Evolutionary conservation across 2,113 vertebrate species (phyloP).

Genomic region (Patagioenas fasciata): DNA sequence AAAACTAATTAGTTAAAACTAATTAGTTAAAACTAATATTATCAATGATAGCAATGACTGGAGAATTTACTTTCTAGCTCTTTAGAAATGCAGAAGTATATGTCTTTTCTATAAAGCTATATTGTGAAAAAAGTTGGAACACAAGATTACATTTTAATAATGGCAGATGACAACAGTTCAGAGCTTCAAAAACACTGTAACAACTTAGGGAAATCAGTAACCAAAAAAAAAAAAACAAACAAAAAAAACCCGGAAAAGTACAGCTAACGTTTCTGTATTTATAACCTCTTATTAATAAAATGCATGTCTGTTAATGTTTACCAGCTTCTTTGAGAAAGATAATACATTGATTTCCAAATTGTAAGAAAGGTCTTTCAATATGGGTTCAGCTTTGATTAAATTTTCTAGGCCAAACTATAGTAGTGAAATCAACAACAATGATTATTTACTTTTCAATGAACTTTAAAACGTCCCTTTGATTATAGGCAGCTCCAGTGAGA

Average conservation of each 20-base stretch:
- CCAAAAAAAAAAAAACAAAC: rapidly evolving
- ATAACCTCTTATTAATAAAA: neutral
- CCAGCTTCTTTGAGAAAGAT: neutral
- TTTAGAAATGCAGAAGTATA: neutral
- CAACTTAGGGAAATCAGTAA: neutral
- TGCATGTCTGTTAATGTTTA: neutral
- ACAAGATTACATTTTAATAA: neutral
- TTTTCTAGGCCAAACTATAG: neutral
- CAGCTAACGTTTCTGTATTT: neutral
- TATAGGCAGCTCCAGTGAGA: neutral
- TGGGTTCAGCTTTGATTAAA: neutral
- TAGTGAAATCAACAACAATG: neutral
- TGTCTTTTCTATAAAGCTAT: neutral
- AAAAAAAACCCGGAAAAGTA: neutral
- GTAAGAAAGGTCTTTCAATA: neutral
- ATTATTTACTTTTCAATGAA: neutral
- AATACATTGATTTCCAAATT: neutral
- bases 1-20: too few relatives aligned
- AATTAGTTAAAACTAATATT: neutral
- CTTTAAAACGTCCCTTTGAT: neutral
- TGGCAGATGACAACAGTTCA: neutral
- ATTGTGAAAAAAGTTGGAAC: neutral
- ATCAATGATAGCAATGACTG: neutral
- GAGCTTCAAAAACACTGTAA: neutral
- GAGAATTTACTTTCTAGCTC: neutral